These are phyloP conservation scores for Cataglyphis albicans DNA, from an alignment of 2,888 invertebrate species.

Conservation along the genomic window DNA sequence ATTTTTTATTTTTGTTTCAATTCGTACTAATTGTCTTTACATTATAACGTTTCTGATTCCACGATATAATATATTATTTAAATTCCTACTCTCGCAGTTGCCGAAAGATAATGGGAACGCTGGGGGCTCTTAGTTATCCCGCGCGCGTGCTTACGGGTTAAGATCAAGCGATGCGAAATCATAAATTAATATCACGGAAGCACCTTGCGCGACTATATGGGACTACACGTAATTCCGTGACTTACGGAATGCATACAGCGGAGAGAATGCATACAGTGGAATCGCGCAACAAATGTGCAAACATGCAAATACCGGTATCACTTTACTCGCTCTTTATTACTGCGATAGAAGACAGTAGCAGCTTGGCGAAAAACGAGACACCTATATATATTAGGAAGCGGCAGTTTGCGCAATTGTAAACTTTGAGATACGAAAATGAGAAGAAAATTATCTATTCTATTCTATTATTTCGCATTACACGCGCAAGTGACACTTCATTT, in stretches of 20 bases:
- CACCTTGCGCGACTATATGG: constrained; percentile 44
- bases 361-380: constrained; percentile 17
- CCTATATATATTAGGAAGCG: neutral
- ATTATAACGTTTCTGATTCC: neutral
- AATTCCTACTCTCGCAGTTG: constrained; percentile 29
- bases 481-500: neutral
- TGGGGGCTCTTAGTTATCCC: constrained; percentile 47
- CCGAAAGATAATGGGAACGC: constrained; percentile 53
- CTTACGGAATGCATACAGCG: constrained; percentile 34
- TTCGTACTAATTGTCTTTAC: neutral
- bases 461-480: neutral
- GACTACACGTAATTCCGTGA: constrained; percentile 46
- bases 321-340: constrained; percentile 44
- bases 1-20: neutral
- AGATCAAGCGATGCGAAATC: constrained; percentile 54
- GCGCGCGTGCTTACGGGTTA: constrained; percentile 46
- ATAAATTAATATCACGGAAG: constrained; percentile 56
- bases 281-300: constrained; percentile 54
- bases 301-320: constrained; percentile 51
- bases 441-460: neutral
- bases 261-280: constrained; percentile 46
- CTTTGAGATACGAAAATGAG: neutral
- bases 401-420: constrained; percentile 28
- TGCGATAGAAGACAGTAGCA: constrained; percentile 18
- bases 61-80: constrained; percentile 26